phyloP scores from a whole-genome alignment of 2,797 vertebrate genomes.

The Tragopan temminckii region DNA sequence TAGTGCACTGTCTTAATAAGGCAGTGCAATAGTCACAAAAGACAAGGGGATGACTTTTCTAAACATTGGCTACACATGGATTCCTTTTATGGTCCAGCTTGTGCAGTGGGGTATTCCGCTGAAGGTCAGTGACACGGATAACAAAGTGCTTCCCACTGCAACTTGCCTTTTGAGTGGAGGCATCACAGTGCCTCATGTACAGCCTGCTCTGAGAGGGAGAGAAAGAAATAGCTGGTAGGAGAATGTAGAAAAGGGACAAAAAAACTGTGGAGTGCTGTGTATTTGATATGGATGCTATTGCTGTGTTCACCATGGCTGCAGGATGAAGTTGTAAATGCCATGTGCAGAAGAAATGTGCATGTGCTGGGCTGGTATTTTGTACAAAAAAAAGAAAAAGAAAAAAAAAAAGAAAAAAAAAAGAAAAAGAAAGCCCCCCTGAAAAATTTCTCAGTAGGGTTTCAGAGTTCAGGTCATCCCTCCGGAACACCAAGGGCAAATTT shows the following conservation, averaged over 20 bases:
- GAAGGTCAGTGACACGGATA: conserved; percentile 20
- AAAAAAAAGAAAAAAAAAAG: no score
- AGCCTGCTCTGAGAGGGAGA: neutral
- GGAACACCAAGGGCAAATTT: conserved; percentile 11
- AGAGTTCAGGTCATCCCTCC: neutral
- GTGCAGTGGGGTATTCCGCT: conserved; percentile 69
- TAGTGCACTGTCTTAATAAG: conserved; percentile 66
- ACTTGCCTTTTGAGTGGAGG: neutral
- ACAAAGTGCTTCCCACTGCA: conserved; percentile 29
- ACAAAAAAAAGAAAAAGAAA: neutral
- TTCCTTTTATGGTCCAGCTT: conserved; percentile 71
- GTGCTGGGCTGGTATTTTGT: neutral
- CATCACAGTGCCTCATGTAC: neutral
- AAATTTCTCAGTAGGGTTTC: neutral
- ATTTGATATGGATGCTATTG: neutral
- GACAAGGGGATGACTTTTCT: conserved; percentile 54
- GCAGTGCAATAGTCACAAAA: conserved; percentile 31
- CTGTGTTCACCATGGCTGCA: neutral
- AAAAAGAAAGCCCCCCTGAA: neutral
- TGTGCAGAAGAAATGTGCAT: neutral
- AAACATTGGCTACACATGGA: conserved; percentile 45
- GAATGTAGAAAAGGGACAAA: neutral
- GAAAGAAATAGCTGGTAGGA: neutral
- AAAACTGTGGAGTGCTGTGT: neutral
- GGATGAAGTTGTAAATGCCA: neutral